Conservation (phyloP, 53 echinoderm and acorn worm genomes). For the Holothuria scabra region DNA sequence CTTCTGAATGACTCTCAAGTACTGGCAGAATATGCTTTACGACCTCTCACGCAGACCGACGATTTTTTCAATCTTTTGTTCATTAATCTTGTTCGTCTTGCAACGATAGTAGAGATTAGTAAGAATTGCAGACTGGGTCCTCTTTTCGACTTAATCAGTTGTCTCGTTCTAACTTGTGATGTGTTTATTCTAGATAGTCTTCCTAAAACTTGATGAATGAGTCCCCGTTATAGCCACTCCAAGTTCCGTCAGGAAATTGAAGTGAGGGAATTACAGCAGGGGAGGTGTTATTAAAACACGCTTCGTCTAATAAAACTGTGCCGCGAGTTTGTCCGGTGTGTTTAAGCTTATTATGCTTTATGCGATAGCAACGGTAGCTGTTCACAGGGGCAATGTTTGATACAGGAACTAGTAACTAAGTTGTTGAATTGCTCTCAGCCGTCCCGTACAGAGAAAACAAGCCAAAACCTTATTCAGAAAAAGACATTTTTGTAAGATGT, state of each 20-base stretch:
- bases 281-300: constrained; percentile 41
- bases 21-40: too few species aligned
- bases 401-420: not conserved
- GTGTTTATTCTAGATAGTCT: constrained; percentile 3
- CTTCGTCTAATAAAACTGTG: constrained; percentile 27
- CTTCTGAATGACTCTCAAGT: too few species aligned
- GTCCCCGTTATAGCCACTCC: constrained; percentile 20
- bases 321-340: constrained; percentile 3
- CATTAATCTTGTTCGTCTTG: constrained; percentile 34
- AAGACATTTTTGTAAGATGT: too few species aligned
- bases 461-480: too few species aligned
- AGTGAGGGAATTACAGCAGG: constrained; percentile 24
- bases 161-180: not conserved
- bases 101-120: not conserved
- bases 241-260: constrained; percentile 37
- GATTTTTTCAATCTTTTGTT: constrained; percentile 20
- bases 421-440: too few species aligned
- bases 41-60: too few species aligned
- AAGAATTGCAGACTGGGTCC: constrained; percentile 24
- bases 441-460: too few species aligned
- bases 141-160: constrained; percentile 29
- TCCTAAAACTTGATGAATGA: constrained; percentile 35
- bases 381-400: constrained; percentile 2
- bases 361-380: constrained; percentile 1
- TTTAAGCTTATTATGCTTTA: constrained; percentile 30